Conservation (phyloP, 2,888 invertebrate species). For the Pachydiplax longipennis region DNA sequence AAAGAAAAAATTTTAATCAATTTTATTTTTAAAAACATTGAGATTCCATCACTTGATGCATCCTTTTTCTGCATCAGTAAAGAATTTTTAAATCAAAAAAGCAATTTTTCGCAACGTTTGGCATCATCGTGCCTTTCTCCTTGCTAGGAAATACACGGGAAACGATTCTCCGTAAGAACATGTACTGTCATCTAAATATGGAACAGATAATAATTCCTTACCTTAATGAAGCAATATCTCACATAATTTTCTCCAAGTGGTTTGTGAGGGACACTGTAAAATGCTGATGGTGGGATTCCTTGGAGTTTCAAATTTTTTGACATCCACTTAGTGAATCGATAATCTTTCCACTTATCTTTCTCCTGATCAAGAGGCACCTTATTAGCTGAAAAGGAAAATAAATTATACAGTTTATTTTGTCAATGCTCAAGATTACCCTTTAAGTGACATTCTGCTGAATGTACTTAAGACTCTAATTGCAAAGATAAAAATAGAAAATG, state of each 20-base stretch:
- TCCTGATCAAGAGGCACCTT: conserved; percentile 76
- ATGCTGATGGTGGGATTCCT: conserved; percentile 93
- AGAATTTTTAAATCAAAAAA: no score
- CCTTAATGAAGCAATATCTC: conserved; percentile 95
- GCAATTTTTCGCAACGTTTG: no score
- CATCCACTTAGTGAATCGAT: conserved; percentile 95
- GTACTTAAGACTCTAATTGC: background rate
- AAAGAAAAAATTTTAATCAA: no score
- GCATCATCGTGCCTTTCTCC: no score
- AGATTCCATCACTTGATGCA: no score
- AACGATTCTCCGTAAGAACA: no score
- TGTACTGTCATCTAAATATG: no score
- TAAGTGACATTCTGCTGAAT: background rate
- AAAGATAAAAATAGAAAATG: background rate
- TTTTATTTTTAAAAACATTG: no score
- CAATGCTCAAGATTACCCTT: background rate
- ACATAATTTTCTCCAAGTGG: conserved; percentile 83
- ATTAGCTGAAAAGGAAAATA: conserved; percentile 60
- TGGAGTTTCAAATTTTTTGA: conserved; percentile 90
- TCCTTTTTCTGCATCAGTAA: no score
- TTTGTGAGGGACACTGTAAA: conserved; percentile 85
- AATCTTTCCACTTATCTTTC: conserved; percentile 80
- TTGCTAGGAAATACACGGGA: no score
- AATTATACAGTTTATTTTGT: no score
- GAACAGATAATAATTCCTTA: no score